Base-by-base conservation (phyloP, 2,113 vertebrate genomes). In the Rhinolophus sinicus region DNA sequence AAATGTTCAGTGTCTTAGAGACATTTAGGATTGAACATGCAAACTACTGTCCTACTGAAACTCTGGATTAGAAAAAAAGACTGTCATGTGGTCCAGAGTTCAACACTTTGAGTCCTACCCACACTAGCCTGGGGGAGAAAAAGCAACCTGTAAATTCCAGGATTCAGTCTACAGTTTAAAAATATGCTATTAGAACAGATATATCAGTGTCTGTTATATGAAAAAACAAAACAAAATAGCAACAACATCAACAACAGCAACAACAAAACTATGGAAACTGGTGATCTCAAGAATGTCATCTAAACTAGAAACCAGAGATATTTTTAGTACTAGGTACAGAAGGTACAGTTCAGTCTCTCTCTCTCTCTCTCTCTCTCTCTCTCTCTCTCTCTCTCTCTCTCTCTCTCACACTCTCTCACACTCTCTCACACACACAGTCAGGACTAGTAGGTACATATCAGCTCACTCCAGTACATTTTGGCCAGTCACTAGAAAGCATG, bases 101-200 rank as follows among this genome's bases (percentile, higher is more conserved):
- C 21, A 85, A 56, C 5, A 19, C 5, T 16, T 14, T 60, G 18
- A 69, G 2, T 33, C 13, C 35, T 8, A 80, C 10, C 3, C 26
- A 75, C 12, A 69, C 2, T 16, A 30, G 5, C 13, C 26, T 30
- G 14, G 1, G 18, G 44, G 2, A 47, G 11, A 3, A 54, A 10
- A 22, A 30, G 11, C 1, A 70, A 1, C 0, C 9, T 11, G 10
- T 10, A 44, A 47, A 18, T 69, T 22, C 9, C 7, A 76, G 6
- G 40, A 64, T 3, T 47, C 18, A 44, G 40, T 44, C 1, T 0
- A 83, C n/a, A 6, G 1, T 60, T 82, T 54, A 70, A 69, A 88
- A 35, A 82, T 6, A 3, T 62, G 54, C 21, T 52, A 9, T 60
- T n/a, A 54, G 40, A 87, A 30, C 12, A 24, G n/a, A 40, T 52